Evolutionary conservation across 2,888 invertebrate species (phyloP), one percentile per base, ranked within the genome.

Genomic region (Camponotus fellah): DNA sequence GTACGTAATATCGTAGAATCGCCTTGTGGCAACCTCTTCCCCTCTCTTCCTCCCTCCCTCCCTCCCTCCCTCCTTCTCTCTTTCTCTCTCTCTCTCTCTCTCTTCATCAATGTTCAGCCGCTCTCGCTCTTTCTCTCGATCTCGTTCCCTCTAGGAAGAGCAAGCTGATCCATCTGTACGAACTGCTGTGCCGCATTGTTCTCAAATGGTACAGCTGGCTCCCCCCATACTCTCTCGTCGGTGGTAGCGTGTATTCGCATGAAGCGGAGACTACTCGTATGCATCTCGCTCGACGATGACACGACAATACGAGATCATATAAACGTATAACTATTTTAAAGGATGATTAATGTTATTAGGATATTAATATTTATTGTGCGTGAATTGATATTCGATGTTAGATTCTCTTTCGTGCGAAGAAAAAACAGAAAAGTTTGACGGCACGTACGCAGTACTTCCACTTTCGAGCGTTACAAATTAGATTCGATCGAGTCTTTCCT

Each of bases 181-280:
- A 86, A 86, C 88, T 82, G 88, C 86, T 84, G 88, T 86, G 86
- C 86, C 87, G 89, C 87, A 92, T 92, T 92, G 91, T 92, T 91
- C 90, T 85, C 84, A 53, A 84, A 88, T 84, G 85, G 84, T 83
- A 91, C 92, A 92, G 92, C 91, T 91, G 92, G 88, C 89, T 88
- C 87, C 69, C 83, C 85, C 85, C 77, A 79, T 85, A 79, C 85
- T 80, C 88, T 74, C 82, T 43, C 79, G 49, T 65, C 79, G 65
- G 58, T 82, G 46, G 10, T 10, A 17, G 26, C 56, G 62, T 53
- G 53, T 21, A 68, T 79, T 80, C 83, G 65, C 53, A 34, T 88
- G 68, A 53, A 53, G n/a, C 79, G 80, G 72, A 65, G 34, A 85
- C 85, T 86, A 53, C 58, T 65, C 68, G 68, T 14, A 37, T 84